Base-by-base conservation (phyloP, 2,797 vertebrate species). In the Myiothlypis chrysogaster region DNA sequence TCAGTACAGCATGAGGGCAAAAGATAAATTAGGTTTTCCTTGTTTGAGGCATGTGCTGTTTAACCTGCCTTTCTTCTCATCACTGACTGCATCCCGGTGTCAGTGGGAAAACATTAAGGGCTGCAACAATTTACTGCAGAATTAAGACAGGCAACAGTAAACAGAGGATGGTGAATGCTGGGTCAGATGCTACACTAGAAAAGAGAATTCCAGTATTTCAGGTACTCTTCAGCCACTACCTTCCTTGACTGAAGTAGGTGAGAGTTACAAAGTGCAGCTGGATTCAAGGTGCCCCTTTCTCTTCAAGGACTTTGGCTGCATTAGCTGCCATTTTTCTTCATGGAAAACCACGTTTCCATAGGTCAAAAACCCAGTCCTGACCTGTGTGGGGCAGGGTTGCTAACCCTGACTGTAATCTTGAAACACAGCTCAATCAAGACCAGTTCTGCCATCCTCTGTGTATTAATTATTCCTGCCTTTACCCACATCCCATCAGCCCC, bases 71-170 rank as follows among this genome's bases (percentile, higher is more conserved):
- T 79, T 44, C 72, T 79, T 76, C 87, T 88, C 87, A 73, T 90
- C 91, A 86, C 82, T 41, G 79, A 70, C 76, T 91, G 59, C 55
- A 76, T 37, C 35, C 23, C 4, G 1, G 37, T 80, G 85, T 95
- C 91, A 88, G 65, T 3, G 1, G 41, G 55, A 70, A 87, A 69
- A 88, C 35, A 11, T 81, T 59, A 65, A 81, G 68, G 77, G 52
- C 77, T 83, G 44, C 80, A 94, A 79, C 73, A 88, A 93, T 94
- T 94, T 93, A 90, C 69, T 79, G 83, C 59, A 76, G 82, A 94
- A 95, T 92, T 92, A 95, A 94, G 84, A 85, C 72, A 72, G 56
- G 65, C 66, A 93, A 79, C 25, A 75, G 66, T 60, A 94, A 89
- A 91, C 2, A 76, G 57, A 80, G 39, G 49, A 32, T n/a, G 35